These are phyloP conservation scores for Heliocidaris tuberculata DNA, from an alignment of 35 echinoderm and acorn worm genomes.

Conservation along the genomic window DNA sequence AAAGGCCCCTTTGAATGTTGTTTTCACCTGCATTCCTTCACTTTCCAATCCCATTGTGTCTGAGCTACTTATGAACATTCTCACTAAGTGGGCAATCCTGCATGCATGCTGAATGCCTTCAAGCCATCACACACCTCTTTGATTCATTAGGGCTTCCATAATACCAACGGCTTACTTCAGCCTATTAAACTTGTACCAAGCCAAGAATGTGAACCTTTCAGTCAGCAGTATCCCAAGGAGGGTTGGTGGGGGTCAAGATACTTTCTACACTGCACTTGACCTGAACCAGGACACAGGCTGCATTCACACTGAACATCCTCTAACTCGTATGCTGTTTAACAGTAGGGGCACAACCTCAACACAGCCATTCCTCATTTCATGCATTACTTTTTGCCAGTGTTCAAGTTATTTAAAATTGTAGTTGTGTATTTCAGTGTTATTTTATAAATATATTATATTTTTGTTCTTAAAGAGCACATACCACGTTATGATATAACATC, in stretches of 20 bases:
- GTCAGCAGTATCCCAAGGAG: neutral
- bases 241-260: neutral
- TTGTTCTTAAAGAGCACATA: no score
- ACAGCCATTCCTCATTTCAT: no score
- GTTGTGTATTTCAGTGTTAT: no score
- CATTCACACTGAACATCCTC: neutral
- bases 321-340: no score
- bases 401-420: no score
- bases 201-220: neutral
- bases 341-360: no score
- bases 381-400: no score
- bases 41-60: neutral
- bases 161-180: neutral
- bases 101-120: neutral
- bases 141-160: neutral
- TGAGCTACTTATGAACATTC: constrained; percentile 2
- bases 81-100: neutral
- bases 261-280: neutral
- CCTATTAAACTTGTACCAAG: neutral
- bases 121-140: neutral
- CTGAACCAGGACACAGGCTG: neutral
- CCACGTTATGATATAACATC: no score
- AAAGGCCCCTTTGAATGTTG: neutral
- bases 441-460: no score
- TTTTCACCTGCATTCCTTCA: neutral